Base-by-base conservation (phyloP, 2,113 vertebrate species). In the Paradoxurus hermaphroditus region DNA sequence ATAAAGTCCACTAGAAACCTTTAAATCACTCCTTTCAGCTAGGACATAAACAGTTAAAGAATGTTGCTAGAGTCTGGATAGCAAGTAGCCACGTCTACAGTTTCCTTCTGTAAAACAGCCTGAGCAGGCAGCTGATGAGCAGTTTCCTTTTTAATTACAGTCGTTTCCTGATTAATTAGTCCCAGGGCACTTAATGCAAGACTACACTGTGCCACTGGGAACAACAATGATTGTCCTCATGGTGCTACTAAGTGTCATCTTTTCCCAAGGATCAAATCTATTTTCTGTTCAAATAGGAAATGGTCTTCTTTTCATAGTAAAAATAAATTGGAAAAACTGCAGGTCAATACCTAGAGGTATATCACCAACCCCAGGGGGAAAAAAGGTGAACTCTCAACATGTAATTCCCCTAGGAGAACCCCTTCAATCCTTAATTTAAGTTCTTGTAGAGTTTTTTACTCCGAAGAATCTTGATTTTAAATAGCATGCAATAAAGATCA, bases 121-220 rank as follows among this genome's bases (percentile, higher is more conserved):
- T 97, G 94, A 98, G 91, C 88, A 75, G 97, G 98, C 98, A 98
- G 98, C 97, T 98, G 95, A 98, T 93, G 97, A 98, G 97, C 98
- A 98, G 97, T 98, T 98, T 98, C 98, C 97, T 98, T 98, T 98
- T 98, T 98, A 98, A 98, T 98, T 98, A 98, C 94, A 98, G 82
- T 97, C 41, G 51, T 97, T 98, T 96, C 97, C 97, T 98, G 97
- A 98, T 98, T 98, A 99, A 99, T 98, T 98, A 98, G 98, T 98
- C 98, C 97, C 98, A 98, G 93, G 98, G 98, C 93, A 97, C 91
- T 97, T 97, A 97, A 95, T 90, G 51, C 46, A 98, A 97, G 87
- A 73, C 95, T 97, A 82, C 68, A 94, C 0, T 0, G 70, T 95
- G 85, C 97, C 96, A 73, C 23, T 79, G 97, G 95, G 98, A 98